A percentile compares a stretch with the other conserved stretches of the same genome.
These are phyloP conservation scores for Uromys caudimaculatus DNA, from an alignment of 2,797 vertebrate genomes.

Conservation along the genomic window DNA sequence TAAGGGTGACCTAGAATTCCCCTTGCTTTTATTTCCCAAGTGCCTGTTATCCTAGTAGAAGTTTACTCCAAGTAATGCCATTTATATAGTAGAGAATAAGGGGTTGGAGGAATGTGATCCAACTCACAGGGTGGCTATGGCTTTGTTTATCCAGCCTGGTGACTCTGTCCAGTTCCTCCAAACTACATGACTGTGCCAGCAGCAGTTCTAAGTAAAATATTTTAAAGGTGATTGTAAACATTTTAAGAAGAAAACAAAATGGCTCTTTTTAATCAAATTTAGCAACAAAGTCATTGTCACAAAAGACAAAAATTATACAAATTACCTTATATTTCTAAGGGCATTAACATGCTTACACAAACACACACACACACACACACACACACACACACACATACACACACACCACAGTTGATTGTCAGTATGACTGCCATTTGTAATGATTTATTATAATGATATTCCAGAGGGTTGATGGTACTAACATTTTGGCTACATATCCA, in stretches of 20 bases:
- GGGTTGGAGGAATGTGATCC: no score
- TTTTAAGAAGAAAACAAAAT: conserved; percentile 8
- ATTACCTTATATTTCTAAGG: conserved; percentile 15
- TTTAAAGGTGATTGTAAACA: not conserved
- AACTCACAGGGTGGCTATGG: not conserved
- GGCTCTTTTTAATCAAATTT: not conserved
- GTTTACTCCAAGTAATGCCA: not conserved
- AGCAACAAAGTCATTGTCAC: not conserved
- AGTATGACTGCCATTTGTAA: not conserved
- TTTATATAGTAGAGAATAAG: not conserved
- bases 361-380: not conserved
- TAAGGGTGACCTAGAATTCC: not conserved
- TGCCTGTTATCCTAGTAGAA: not conserved
- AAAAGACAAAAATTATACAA: not conserved
- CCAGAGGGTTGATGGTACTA: not conserved
- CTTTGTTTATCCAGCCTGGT: not conserved
- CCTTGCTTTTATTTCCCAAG: not conserved
- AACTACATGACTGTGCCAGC: not conserved
- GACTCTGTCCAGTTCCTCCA: not conserved
- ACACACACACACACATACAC: not conserved
- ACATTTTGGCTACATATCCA: not conserved
- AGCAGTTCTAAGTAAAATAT: not conserved
- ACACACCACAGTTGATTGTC: not conserved
- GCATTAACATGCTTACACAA: conserved; percentile 7
- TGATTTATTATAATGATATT: conserved; percentile 40